Base-by-base conservation (phyloP, 2,888 invertebrate genomes). In the Prosapia bicincta region DNA sequence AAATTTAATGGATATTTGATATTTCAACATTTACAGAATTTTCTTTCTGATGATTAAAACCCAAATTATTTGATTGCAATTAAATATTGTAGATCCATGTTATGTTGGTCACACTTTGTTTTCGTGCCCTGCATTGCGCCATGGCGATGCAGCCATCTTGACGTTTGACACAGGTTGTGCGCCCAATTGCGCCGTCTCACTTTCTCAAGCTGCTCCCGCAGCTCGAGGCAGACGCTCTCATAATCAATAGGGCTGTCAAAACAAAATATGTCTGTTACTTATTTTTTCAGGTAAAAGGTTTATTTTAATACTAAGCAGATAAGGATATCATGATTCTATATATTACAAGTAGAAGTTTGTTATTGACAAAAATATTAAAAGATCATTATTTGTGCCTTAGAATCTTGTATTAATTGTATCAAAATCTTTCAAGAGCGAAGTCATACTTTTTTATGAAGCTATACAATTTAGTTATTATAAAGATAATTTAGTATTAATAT, bases 131-230 rank as follows among this genome's bases (percentile, higher is more conserved):
- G 54, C 54, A 20, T 54, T 54, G 54, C 54, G 54, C 54, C 54
- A 3, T 54, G 54, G 20, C 54, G 20, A 54, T 54, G 20, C 54
- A 54, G 54, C 54, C 54, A 54, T 54, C 20, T 54, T 69, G 69
- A 69, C 26, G 69, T 69, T 30, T 69, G 20, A 30, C 69, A 69
- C 30, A 26, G 30, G 30, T 69, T 69, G 69, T 66, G 72, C 75
- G 67, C 71, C 71, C 54, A 65, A 20, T 65, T 72, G 65, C 67
- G 71, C 71, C 71, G 71, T 76, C 38, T 66, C 24, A 69, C 38
- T 69, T 72, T 69, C 71, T 72, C 72, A 76, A 72, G 72, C 76
- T 72, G 76, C 76, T 76, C 76, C 76, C 76, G 69, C 76, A 72
- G 72, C 76, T 66, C 32, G 66, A 69, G 76, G 66, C 28, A 54